Evolutionary conservation across 2,888 invertebrate species (phyloP).

Genomic region (Leucophora obtusa): DNA sequence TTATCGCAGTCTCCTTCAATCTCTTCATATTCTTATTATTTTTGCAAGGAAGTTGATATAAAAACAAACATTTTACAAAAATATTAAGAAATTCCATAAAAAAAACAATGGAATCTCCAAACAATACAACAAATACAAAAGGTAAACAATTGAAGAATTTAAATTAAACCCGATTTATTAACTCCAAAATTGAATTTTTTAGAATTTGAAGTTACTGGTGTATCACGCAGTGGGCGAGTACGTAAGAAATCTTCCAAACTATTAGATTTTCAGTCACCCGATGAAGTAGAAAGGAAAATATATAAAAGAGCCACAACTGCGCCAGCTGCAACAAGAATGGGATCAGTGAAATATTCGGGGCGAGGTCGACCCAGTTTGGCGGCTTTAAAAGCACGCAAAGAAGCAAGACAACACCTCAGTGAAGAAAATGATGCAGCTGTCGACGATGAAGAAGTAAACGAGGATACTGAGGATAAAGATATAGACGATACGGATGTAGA

Average conservation of each 20-base stretch:
- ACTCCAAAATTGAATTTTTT: not conserved
- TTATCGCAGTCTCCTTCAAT: not conserved
- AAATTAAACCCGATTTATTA: not conserved
- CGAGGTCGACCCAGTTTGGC: conserved; percentile 66
- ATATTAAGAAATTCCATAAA: conserved; percentile 13
- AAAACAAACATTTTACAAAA: conserved; percentile 47
- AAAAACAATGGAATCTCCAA: conserved; percentile 50
- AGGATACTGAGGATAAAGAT: conserved; percentile 63
- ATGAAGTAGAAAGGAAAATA: conserved; percentile 83
- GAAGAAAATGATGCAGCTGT: conserved; percentile 58
- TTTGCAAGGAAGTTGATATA: conserved; percentile 26
- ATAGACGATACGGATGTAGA: conserved; percentile 68
- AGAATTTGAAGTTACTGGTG: conserved; percentile 83
- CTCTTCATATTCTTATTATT: conserved; percentile 32
- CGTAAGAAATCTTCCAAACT: conserved; percentile 96
- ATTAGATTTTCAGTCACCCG: conserved; percentile 94
- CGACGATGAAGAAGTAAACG: conserved; percentile 62
- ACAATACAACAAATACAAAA: conserved; percentile 44
- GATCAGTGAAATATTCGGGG: conserved; percentile 38
- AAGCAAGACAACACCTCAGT: conserved; percentile 6
- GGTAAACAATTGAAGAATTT: conserved; percentile 25
- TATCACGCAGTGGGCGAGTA: conserved; percentile 93
- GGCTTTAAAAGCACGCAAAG: conserved; percentile 48
- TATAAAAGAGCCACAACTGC: conserved; percentile 55
- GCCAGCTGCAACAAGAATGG: conserved; percentile 31